Evolutionary conservation across 1,140 invertebrate species (phyloP).

Genomic region (Oryctes rhinoceros): DNA sequence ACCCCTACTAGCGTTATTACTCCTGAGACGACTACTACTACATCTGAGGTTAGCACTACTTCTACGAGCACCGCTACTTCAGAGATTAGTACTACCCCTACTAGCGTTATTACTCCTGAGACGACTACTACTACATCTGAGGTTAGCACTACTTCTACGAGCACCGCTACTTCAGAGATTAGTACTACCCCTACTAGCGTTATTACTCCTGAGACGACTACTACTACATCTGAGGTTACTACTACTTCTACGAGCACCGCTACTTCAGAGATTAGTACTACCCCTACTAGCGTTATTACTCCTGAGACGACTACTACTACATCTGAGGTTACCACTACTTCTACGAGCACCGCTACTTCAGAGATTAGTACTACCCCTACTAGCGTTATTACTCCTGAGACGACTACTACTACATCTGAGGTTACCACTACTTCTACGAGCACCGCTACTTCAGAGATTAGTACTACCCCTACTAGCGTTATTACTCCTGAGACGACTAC

Average conservation of each 20-base stretch:
- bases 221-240: too few relatives aligned
- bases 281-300: too few relatives aligned
- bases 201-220: too few relatives aligned
- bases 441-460: conserved; percentile 39
- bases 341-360: conserved; percentile 22
- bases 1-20: not conserved
- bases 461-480: not conserved
- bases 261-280: not conserved
- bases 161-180: not conserved
- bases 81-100: not conserved
- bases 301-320: too few relatives aligned
- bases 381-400: too few relatives aligned
- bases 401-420: not conserved
- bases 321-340: conserved; percentile 28
- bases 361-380: conserved; percentile 1
- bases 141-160: too few relatives aligned
- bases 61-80: not conserved
- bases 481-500: too few relatives aligned
- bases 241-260: too few relatives aligned
- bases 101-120: too few relatives aligned
- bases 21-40: too few relatives aligned
- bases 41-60: too few relatives aligned
- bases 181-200: not conserved
- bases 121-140: too few relatives aligned
- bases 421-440: conserved; percentile 25